A percentile compares a stretch with the other conserved stretches of the same genome.
Evolutionary conservation across 2,797 vertebrate genomes (phyloP).

Genomic region (Prionace glauca): DNA sequence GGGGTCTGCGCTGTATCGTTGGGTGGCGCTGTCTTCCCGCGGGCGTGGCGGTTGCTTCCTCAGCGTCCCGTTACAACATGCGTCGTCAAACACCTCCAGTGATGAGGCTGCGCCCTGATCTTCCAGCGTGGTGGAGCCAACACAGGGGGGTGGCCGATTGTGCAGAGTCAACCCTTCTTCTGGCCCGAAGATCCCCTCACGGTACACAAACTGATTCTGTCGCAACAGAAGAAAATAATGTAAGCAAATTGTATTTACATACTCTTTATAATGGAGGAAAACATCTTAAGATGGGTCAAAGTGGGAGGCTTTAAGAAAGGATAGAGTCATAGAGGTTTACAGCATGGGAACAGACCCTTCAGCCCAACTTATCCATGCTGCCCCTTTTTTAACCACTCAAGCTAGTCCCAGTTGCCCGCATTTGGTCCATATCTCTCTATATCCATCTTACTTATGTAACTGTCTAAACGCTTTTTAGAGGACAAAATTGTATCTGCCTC

Average conservation of each 20-base stretch:
- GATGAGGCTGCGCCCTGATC: conserved; percentile 52
- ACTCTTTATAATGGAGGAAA: not conserved
- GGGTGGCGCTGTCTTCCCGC: conserved; percentile 73
- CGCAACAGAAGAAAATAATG: conserved; percentile 36
- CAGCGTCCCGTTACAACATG: conserved; percentile 81
- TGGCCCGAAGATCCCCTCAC: conserved; percentile 66
- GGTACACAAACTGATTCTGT: conserved; percentile 89
- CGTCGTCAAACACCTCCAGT: conserved; percentile 69
- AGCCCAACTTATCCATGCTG: too few relatives aligned
- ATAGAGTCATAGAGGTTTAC: too few relatives aligned
- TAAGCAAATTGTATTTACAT: not conserved
- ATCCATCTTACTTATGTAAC: too few relatives aligned
- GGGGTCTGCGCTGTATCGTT: conserved; percentile 90
- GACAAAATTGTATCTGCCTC: too few relatives aligned
- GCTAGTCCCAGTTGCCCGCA: too few relatives aligned
- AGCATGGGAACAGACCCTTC: too few relatives aligned
- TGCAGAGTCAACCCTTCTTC: conserved; percentile 70
- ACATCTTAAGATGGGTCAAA: not conserved
- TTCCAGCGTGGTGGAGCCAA: conserved; percentile 64
- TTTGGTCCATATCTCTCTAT: too few relatives aligned
- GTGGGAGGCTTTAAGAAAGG: not conserved
- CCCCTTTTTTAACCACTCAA: too few relatives aligned
- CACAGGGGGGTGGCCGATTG: conserved; percentile 62
- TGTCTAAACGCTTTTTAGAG: too few relatives aligned
- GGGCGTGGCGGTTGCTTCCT: conserved; percentile 68